phyloP scores from a whole-genome alignment of 2,888 invertebrate species.

The Cyclophora albipunctata region DNA sequence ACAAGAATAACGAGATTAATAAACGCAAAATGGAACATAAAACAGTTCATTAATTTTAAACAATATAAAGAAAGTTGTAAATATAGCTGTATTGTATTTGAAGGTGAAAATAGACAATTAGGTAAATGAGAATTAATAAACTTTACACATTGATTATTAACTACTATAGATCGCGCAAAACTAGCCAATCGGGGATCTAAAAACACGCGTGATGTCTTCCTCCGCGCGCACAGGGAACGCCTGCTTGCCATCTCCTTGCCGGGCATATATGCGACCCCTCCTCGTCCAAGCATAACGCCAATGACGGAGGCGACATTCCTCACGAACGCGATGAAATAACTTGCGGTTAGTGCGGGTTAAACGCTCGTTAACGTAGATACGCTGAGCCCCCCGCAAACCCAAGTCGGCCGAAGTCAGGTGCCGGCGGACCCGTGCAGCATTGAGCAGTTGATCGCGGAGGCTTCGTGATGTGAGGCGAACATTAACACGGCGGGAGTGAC shows the following conservation, averaged over 20 bases:
- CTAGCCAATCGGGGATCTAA: not conserved
- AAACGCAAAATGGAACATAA: not conserved
- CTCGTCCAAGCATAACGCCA: slow-evolving; percentile 3
- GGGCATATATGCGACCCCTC: slow-evolving; percentile 1
- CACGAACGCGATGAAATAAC: slow-evolving; percentile 2
- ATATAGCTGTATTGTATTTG: no score
- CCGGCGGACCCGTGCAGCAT: not conserved
- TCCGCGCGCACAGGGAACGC: not conserved
- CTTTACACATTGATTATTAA: no score
- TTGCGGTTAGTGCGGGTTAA: slow-evolving; percentile 4
- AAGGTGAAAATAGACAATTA: no score
- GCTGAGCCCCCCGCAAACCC: not conserved
- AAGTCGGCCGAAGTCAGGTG: not conserved
- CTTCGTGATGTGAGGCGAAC: not conserved
- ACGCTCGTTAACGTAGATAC: not conserved
- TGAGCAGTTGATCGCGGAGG: not conserved
- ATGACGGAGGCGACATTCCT: not conserved
- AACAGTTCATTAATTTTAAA: no score
- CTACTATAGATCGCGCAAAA: no score
- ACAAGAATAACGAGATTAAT: not conserved
- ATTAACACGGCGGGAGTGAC: not conserved
- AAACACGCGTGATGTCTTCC: not conserved
- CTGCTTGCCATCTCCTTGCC: slow-evolving; percentile 1
- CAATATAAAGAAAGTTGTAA: no score
- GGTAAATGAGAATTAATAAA: no score